Percentiles rank a stretch among this genome's conserved stretches.
These are phyloP conservation scores for Silurus meridionalis DNA, from an alignment of 2,113 vertebrate species.

Conservation along the genomic window DNA sequence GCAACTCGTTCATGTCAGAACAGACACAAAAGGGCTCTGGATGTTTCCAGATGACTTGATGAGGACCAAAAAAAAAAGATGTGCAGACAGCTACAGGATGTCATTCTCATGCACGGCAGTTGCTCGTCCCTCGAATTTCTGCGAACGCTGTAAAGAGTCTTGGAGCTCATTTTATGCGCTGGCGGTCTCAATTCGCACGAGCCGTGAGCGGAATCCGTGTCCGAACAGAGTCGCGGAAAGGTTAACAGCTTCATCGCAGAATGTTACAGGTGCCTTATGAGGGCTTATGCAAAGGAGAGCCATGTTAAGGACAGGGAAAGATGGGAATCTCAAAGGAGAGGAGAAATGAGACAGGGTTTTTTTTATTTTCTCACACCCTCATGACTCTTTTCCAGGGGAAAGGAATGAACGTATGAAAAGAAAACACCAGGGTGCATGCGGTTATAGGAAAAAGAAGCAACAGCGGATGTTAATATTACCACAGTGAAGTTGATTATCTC, in stretches of 20 bases:
- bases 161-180: conserved; percentile 49
- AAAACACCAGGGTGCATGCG: background rate
- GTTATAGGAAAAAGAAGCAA: background rate
- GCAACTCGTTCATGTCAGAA: conserved; percentile 16
- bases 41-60: conserved; percentile 45
- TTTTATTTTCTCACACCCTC: background rate
- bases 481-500: background rate
- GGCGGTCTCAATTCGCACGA: conserved; percentile 28
- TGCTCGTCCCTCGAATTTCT: conserved; percentile 28
- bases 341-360: background rate
- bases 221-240: conserved; percentile 6
- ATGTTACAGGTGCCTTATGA: conserved; percentile 36
- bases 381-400: background rate
- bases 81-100: conserved; percentile 10
- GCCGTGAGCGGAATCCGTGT: conserved; percentile 43
- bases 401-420: background rate
- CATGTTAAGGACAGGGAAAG: conserved; percentile 14
- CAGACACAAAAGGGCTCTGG: conserved; percentile 34
- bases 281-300: conserved; percentile 28
- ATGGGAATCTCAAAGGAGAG: background rate
- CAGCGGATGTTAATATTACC: background rate
- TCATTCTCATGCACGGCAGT: conserved; percentile 39
- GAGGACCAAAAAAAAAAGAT: conserved; percentile 37
- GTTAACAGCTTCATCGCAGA: conserved; percentile 36
- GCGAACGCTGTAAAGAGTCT: conserved; percentile 32